Conservation (phyloP, 2,888 invertebrate genomes). For the Xestoiulus laeticollis region DNA sequence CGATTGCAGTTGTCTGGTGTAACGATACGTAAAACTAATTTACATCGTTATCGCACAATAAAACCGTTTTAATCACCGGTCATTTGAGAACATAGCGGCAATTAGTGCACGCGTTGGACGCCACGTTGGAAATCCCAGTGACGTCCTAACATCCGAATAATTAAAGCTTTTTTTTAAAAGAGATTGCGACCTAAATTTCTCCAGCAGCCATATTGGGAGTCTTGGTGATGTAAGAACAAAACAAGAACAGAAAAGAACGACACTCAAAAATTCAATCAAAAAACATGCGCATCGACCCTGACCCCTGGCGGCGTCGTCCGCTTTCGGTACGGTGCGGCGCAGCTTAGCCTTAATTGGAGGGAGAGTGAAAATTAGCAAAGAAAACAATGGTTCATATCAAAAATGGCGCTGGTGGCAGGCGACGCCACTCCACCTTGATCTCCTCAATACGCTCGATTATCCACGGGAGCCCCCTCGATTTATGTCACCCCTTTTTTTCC, state of each 20-base stretch:
- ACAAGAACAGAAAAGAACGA: neutral
- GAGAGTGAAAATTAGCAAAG: neutral
- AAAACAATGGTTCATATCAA: neutral
- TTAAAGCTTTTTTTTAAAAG: no score
- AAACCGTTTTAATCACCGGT: neutral
- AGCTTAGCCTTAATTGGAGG: neutral
- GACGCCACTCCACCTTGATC: slow-evolving; percentile 34
- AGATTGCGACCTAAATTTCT: neutral
- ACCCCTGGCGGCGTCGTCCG: slow-evolving; percentile 8
- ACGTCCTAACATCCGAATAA: no score
- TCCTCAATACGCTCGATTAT: neutral
- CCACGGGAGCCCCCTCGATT: neutral
- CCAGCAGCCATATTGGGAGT: neutral
- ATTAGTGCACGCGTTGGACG: neutral
- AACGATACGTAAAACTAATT: neutral
- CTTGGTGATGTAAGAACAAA: neutral
- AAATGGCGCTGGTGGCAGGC: slow-evolving; percentile 6
- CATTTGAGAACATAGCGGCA: neutral
- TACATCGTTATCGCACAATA: neutral
- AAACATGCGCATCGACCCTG: slow-evolving; percentile 2
- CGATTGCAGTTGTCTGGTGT: neutral
- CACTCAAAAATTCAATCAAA: neutral
- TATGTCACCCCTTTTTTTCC: neutral
- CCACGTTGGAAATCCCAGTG: neutral
- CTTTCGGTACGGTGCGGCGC: neutral